Conservation (phyloP, 2,888 invertebrate species). For the Schizaphis graminum region DNA sequence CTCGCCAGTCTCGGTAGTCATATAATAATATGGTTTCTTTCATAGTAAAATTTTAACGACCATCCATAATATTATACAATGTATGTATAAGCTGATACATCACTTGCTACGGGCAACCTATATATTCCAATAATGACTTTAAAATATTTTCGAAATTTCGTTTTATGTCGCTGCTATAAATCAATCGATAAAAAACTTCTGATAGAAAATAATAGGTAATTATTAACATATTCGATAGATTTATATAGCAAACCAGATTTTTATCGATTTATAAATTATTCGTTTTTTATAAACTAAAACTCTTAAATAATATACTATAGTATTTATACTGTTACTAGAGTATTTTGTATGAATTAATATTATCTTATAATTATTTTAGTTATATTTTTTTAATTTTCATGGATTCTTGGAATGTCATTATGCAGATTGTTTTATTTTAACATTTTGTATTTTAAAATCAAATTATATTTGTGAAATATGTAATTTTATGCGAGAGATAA, state of each 20-base stretch:
- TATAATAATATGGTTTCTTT: not conserved
- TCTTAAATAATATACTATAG: not conserved
- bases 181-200: not conserved
- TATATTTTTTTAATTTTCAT: not conserved
- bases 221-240: not conserved
- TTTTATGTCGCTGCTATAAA: not conserved
- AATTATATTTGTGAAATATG: not conserved
- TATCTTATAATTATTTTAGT: not conserved
- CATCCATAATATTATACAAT: not conserved
- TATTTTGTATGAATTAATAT: not conserved
- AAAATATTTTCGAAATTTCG: not conserved
- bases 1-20: not conserved
- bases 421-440: not conserved
- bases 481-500: not conserved
- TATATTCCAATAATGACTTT: not conserved
- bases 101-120: not conserved
- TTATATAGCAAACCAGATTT: not conserved
- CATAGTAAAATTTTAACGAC: not conserved
- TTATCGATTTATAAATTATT: not conserved
- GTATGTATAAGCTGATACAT: not conserved
- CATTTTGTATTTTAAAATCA: not conserved
- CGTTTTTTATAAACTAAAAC: not conserved
- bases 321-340: not conserved
- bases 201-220: conserved; percentile 6
- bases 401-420: not conserved